phyloP scores from a whole-genome alignment of 1,140 invertebrate genomes.

The roundworm (Caenorhabditis elegans) region WBcel235 BX284604.4:8078001-8078500 shows the following conservation, averaged over 20 bases:
- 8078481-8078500: conserved; percentile 87
- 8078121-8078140: conserved; percentile 86
- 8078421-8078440: conserved; percentile 75
- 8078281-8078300: conserved; percentile 92
- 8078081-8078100: conserved; percentile 55
- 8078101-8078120: conserved; percentile 71
- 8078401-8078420: conserved; percentile 1
- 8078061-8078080: conserved; percentile 59
- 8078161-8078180: conserved; percentile 73
- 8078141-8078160: conserved; percentile 78
- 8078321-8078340: conserved; percentile 43
- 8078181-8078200: conserved; percentile 59
- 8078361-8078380: conserved; percentile 24
- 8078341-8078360: conserved; percentile 41
- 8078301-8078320: conserved; percentile 63
- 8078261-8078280: conserved; percentile 67
- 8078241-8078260: conserved; percentile 63
- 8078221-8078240: conserved; percentile 55
- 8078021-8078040: conserved; percentile 58
- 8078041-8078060: conserved; percentile 57
- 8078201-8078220: conserved; percentile 50
- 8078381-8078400: conserved; percentile 7
- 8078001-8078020: conserved; percentile 54
- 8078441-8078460: conserved; percentile 75
- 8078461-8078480: conserved; percentile 81